Percentiles rank a stretch among this genome's conserved stretches.
These are phyloP conservation scores for Diorhabda elongata DNA, from an alignment of 1,140 invertebrate genomes.

Conservation along the genomic window DNA sequence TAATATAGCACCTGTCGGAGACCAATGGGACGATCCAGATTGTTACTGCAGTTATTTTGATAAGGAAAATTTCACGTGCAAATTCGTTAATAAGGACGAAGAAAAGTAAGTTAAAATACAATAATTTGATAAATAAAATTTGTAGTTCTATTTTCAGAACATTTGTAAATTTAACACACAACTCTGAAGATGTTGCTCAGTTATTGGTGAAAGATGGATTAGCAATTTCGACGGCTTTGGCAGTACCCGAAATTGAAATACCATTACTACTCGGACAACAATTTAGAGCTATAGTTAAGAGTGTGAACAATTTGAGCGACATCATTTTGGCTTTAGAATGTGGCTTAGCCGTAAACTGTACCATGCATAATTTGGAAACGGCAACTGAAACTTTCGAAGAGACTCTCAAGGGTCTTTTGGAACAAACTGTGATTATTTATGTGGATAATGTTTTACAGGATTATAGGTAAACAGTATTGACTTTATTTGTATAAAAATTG, in stretches of 20 bases:
- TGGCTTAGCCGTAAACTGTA: conserved; percentile 31
- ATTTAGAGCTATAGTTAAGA: conserved; percentile 32
- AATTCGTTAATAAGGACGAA: conserved; percentile 32
- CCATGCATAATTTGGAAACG: conserved; percentile 34
- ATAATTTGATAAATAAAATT: conserved; percentile 38
- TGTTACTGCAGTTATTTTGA: conserved; percentile 57
- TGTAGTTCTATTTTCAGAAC: conserved; percentile 43
- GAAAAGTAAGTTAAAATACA: conserved; percentile 42
- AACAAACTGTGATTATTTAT: conserved; percentile 50
- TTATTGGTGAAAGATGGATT: conserved; percentile 48
- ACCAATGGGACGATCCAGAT: conserved; percentile 53
- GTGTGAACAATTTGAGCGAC: conserved; percentile 34
- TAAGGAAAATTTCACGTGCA: conserved; percentile 51
- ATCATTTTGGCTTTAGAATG: conserved; percentile 33
- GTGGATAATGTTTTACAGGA: conserved; percentile 52
- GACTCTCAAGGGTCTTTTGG: conserved; percentile 44
- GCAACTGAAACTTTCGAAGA: conserved; percentile 35
- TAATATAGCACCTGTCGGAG: conserved; percentile 53
- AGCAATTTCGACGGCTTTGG: conserved; percentile 30
- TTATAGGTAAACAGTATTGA: conserved; percentile 16
- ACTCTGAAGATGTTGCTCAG: conserved; percentile 46
- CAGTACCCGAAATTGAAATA: conserved; percentile 29
- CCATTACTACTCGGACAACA: conserved; percentile 36
- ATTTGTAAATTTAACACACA: conserved; percentile 52
- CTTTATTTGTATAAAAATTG: not conserved